Evolutionary conservation across 2,888 invertebrate genomes (phyloP).

Genomic region (Hyposoter dolosus): DNA sequence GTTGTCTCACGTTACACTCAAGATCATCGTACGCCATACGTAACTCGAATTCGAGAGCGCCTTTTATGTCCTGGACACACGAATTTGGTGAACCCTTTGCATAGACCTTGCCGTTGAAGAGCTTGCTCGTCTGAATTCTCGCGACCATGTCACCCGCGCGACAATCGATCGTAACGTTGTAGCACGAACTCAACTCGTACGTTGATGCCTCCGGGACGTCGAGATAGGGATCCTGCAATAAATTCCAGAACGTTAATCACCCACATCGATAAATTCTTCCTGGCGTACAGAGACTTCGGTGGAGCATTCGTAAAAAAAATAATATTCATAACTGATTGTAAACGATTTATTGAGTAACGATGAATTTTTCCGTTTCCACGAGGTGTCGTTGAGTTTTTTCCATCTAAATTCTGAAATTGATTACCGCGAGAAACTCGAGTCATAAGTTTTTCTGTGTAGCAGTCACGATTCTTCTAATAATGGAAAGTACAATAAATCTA

Average conservation of each 20-base stretch:
- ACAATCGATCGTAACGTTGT: conserved; percentile 97
- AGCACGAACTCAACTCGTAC: conserved; percentile 96
- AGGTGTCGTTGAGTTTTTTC: background rate
- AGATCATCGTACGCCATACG: conserved; percentile 96
- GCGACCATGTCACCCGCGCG: conserved; percentile 97
- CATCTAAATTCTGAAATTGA: background rate
- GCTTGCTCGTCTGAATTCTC: conserved; percentile 94
- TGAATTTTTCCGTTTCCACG: background rate
- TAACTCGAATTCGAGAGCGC: conserved; percentile 95
- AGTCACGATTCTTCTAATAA: background rate
- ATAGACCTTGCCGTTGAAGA: conserved; percentile 97
- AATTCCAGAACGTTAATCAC: conserved; percentile 21
- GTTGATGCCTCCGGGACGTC: conserved; percentile 96
- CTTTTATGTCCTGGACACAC: conserved; percentile 95
- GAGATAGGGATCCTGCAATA: conserved; percentile 92
- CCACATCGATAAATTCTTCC: background rate
- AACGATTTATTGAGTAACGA: background rate
- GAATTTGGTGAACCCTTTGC: conserved; percentile 97
- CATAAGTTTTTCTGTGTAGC: background rate
- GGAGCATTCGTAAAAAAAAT: background rate
- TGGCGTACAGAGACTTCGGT: background rate
- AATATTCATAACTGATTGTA: background rate
- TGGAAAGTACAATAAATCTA: conserved; percentile 6
- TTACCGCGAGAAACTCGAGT: background rate
- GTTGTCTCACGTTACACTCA: conserved; percentile 96